Conservation (phyloP, 2,113 vertebrate genomes). For the Perognathus longimembris region DNA sequence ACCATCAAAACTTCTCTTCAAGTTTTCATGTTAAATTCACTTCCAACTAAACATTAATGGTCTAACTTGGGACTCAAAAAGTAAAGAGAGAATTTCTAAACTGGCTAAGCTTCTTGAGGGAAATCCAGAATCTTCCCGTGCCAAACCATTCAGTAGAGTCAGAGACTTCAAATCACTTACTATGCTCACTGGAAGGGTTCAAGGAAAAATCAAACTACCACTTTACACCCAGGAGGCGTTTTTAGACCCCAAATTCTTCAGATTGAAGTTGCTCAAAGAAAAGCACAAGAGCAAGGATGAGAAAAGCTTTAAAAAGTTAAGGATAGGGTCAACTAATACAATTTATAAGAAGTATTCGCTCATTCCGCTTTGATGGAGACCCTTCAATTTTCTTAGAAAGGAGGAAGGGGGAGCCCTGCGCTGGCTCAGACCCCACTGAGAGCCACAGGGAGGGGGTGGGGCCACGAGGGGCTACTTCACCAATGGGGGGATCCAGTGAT, state of each 20-base stretch:
- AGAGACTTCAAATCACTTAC: neutral
- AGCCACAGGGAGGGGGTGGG: neutral
- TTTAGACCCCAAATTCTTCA: neutral
- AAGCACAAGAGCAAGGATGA: neutral
- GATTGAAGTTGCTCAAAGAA: neutral
- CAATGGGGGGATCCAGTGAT: neutral
- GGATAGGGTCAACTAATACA: no score
- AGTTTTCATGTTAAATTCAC: conserved; percentile 21
- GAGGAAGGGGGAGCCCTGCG: neutral
- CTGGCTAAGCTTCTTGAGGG: conserved; percentile 15
- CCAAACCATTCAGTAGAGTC: neutral
- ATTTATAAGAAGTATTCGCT: neutral
- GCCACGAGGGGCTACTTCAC: neutral
- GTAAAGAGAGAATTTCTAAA: conserved; percentile 23
- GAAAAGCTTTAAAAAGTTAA: neutral
- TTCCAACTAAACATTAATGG: conserved; percentile 28
- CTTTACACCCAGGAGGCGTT: neutral
- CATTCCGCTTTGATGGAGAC: neutral
- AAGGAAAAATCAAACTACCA: conserved; percentile 14
- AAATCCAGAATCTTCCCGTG: neutral
- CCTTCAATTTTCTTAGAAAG: neutral
- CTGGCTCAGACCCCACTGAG: neutral
- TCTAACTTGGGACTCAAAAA: conserved; percentile 14
- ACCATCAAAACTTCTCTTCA: conserved; percentile 69
- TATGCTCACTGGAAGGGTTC: conserved; percentile 27